Evolutionary conservation across 2,888 invertebrate genomes (phyloP), one percentile per base, ranked within the genome.

Genomic region (Odontomyia ornata): DNA sequence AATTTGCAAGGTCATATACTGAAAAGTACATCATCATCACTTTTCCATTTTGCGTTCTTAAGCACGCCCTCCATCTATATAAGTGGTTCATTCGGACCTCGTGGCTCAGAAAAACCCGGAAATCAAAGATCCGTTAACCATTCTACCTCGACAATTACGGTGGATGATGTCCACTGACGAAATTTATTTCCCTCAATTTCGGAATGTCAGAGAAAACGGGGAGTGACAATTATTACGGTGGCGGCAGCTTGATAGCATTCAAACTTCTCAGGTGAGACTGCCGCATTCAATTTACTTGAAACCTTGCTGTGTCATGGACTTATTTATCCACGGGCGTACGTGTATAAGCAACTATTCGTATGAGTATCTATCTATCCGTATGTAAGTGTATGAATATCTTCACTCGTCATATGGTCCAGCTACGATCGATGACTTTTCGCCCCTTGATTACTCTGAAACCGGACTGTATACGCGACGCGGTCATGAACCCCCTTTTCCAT

Each of bases 351-450:
- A 21, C 52, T 52, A 21, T 15, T 7, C n/a, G 4, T 52, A 52
- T 21, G 52, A 52, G 4, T 2, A 15, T 15, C 5, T 52, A 15
- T 52, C 5, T 52, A 52, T 11, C 18, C 7, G 57, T 62, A 28
- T 27, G 23, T 27, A 23, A 9, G 28, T 21, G 15, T 21, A 36
- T 65, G 36, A 46, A 69, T 13, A 23, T 18, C 43, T 5, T 15
- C n/a, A 13, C 27, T 18, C 71, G 71, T 72, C 71, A 72, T 72
- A 72, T 46, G 71, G 71, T 72, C 71, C 71, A 72, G 71, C 56
- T 7, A 52, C 71, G 71, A 72, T 72, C 71, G 71, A 72, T 72
- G 71, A 56, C 71, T 72, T 72, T 72, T 56, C 71, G 71, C 71
- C 71, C 71, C 52, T 25, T 72, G 27, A 28, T 27, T 72, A 23